These are phyloP conservation scores for Desoria tigrina DNA, from an alignment of 2,888 invertebrate genomes.

Conservation along the genomic window DNA sequence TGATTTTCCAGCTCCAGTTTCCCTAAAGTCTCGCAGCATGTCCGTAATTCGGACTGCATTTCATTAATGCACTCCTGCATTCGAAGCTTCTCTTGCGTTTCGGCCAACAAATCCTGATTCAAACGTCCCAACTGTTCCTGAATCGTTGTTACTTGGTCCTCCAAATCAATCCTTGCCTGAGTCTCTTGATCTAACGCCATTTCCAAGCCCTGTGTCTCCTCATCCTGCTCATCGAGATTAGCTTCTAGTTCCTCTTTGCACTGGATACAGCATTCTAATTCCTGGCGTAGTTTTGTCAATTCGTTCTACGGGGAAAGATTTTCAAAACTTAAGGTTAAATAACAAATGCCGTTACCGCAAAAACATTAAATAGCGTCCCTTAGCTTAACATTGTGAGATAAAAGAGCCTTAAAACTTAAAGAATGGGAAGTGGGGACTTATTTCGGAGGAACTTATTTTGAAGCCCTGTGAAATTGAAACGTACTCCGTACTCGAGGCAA, in stretches of 20 bases:
- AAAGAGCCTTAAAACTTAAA: no score
- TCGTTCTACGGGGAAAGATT: slow-evolving; percentile 18
- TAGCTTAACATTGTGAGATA: no score
- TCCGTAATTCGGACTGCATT: no score
- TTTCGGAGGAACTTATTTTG: no score
- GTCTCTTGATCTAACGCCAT: slow-evolving; percentile 43
- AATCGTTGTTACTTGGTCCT: slow-evolving; percentile 36
- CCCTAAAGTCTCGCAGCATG: no score
- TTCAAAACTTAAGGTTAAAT: background rate
- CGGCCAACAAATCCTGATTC: background rate
- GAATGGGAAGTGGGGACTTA: no score
- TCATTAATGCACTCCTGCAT: slow-evolving; percentile 5
- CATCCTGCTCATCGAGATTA: slow-evolving; percentile 34
- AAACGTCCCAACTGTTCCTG: slow-evolving; percentile 26
- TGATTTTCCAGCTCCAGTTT: no score
- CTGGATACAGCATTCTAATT: slow-evolving; percentile 32
- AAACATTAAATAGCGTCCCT: no score
- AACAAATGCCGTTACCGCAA: no score
- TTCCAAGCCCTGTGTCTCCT: slow-evolving; percentile 8
- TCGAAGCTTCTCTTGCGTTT: background rate
- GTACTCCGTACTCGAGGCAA: no score
- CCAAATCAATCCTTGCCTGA: slow-evolving; percentile 31
- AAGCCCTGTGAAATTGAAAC: no score
- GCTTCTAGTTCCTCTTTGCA: slow-evolving; percentile 38
- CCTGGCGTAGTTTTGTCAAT: slow-evolving; percentile 29